Evolutionary conservation across 2,797 vertebrate species (phyloP).

Genomic region (Smutsia gigantea): DNA sequence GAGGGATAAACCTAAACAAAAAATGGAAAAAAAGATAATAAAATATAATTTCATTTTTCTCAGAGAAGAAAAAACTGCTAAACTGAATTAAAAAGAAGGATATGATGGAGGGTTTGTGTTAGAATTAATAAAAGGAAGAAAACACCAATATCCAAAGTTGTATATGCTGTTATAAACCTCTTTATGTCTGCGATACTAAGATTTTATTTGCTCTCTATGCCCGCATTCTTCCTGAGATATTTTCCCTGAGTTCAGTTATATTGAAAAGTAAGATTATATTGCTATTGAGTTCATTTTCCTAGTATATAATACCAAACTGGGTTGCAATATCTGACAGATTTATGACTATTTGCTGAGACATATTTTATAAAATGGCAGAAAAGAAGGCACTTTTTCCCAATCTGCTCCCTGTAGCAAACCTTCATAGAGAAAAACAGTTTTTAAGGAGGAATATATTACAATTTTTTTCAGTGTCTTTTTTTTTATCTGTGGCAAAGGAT

Average conservation of each 20-base stretch:
- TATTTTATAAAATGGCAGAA: slow-evolving; percentile 84
- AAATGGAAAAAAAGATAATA: slow-evolving; percentile 29
- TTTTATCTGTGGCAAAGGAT: slow-evolving; percentile 45
- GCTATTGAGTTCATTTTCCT: slow-evolving; percentile 87
- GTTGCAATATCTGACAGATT: slow-evolving; percentile 86
- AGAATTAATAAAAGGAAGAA: slow-evolving; percentile 88
- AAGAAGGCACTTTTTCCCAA: slow-evolving; percentile 79
- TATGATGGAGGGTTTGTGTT: slow-evolving; percentile 80
- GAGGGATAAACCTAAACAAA: slow-evolving; percentile 26
- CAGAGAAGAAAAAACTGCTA: slow-evolving; percentile 68
- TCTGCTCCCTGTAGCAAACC: slow-evolving; percentile 73
- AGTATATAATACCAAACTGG: slow-evolving; percentile 84
- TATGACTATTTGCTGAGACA: slow-evolving; percentile 83
- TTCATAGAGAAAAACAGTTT: slow-evolving; percentile 77
- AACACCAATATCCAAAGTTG: slow-evolving; percentile 85
- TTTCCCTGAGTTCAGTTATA: slow-evolving; percentile 85
- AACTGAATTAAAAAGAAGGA: slow-evolving; percentile 79
- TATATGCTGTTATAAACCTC: slow-evolving; percentile 86
- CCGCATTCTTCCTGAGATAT: slow-evolving; percentile 84
- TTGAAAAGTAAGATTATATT: slow-evolving; percentile 88
- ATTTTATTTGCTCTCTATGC: slow-evolving; percentile 87
- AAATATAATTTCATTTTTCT: slow-evolving; percentile 34
- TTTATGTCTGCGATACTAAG: slow-evolving; percentile 84
- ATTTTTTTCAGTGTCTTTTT: slow-evolving; percentile 62
- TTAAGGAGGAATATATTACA: slow-evolving; percentile 75